phyloP scores from a whole-genome alignment of 2,797 vertebrate species.

The Acrossocheilus wenchowensis region DNA sequence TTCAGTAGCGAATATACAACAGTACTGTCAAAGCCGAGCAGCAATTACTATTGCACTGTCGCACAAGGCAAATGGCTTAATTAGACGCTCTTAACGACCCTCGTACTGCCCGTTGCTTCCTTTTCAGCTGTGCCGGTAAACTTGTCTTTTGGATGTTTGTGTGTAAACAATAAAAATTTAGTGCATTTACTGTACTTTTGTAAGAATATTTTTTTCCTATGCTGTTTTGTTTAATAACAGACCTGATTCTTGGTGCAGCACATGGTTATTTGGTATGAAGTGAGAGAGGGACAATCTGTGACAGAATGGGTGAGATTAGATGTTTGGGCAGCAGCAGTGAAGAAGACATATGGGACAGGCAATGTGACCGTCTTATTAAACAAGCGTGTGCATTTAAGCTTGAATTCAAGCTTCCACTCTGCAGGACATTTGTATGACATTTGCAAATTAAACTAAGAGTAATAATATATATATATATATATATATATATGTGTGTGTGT shows the following conservation, averaged over 20 bases:
- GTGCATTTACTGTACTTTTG: not conserved
- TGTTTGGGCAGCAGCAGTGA: not conserved
- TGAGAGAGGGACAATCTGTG: slow-evolving; percentile 20
- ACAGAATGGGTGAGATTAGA: slow-evolving; percentile 16
- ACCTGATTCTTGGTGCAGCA: not conserved
- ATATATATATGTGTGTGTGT: too few species aligned
- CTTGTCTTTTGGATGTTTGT: not conserved
- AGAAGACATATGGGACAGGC: slow-evolving; percentile 26
- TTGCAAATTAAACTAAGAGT: slow-evolving; percentile 36
- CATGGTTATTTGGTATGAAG: slow-evolving; percentile 25
- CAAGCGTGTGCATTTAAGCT: slow-evolving; percentile 30
- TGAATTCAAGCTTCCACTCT: slow-evolving; percentile 5
- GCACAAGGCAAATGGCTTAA: slow-evolving; percentile 55
- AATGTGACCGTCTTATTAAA: slow-evolving; percentile 28
- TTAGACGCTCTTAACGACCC: slow-evolving; percentile 48
- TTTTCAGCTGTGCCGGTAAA: slow-evolving; percentile 25
- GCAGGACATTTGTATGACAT: slow-evolving; percentile 52
- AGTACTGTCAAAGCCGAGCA: slow-evolving; percentile 50
- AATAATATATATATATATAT: not conserved
- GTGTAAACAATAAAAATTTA: not conserved
- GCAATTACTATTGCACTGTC: slow-evolving; percentile 59
- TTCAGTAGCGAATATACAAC: slow-evolving; percentile 54
- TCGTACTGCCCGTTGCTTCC: slow-evolving; percentile 35
- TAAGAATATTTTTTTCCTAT: not conserved
- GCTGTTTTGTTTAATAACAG: not conserved